phyloP scores from a whole-genome alignment of 1,140 invertebrate genomes.

The Nasonia longicornis region DNA sequence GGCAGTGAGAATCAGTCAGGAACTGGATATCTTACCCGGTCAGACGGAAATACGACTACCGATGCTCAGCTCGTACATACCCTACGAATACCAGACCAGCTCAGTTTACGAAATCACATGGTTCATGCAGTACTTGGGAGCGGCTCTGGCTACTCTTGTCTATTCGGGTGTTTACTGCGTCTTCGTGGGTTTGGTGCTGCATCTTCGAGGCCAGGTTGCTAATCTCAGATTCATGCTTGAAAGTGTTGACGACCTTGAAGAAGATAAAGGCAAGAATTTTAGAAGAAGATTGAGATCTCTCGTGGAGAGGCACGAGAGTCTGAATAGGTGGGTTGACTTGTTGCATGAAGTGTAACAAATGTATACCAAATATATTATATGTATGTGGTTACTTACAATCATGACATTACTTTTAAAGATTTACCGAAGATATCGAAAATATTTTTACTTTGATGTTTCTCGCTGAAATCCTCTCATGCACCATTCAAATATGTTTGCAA shows the following conservation, averaged over 20 bases:
- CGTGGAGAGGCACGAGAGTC: slow-evolving; percentile 11
- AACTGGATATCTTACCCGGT: slow-evolving; percentile 24
- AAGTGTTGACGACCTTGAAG: background rate
- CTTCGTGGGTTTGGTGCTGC: slow-evolving; percentile 35
- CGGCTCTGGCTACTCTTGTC: slow-evolving; percentile 8
- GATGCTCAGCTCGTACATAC: slow-evolving; percentile 32
- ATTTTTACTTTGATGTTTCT: slow-evolving; percentile 40
- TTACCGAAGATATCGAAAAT: slow-evolving; percentile 33
- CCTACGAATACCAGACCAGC: slow-evolving; percentile 25
- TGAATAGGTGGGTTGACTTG: slow-evolving; percentile 12
- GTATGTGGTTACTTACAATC: background rate
- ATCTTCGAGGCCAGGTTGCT: slow-evolving; percentile 24
- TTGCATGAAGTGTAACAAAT: no score
- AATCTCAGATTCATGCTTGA: slow-evolving; percentile 35
- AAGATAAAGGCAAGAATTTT: background rate
- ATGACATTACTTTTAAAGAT: slow-evolving; percentile 25
- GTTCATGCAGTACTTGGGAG: slow-evolving; percentile 22
- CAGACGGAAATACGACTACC: slow-evolving; percentile 6
- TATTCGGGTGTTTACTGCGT: slow-evolving; percentile 32
- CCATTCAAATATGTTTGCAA: slow-evolving; percentile 42
- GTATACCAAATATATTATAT: no score
- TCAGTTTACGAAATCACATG: slow-evolving; percentile 38
- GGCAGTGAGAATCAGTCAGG: slow-evolving; percentile 15
- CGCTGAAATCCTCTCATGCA: slow-evolving; percentile 27
- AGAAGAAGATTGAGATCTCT: background rate